Base-by-base conservation (phyloP, 2,113 vertebrate species). In the Dasypus novemcinctus region DNA sequence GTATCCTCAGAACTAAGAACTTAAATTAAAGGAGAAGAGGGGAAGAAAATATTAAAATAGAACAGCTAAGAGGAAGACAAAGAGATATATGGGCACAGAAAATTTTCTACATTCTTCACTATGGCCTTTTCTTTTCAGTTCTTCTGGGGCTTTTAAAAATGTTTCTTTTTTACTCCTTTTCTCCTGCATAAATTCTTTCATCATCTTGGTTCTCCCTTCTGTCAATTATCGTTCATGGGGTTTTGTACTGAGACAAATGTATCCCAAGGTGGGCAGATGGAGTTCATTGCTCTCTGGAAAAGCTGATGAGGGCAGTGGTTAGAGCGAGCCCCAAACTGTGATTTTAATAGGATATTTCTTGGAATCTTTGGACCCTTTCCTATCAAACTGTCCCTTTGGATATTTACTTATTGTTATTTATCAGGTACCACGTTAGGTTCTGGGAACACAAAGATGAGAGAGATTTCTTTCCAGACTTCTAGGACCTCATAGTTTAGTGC, bases 131-230 rank as follows among this genome's bases (percentile, higher is more conserved):
- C 20, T 61, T 89, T 92, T 54, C 41, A 25, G 64, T 81, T 90
- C 43, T 93, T 75, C 74, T 52, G 23, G 7, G 69, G 76, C 23
- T 82, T 90, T 82, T 71, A 64, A 21, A 91, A 95, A 76, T 87
- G 25, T n/a, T n/a, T n/a, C n/a, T n/a, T n/a, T n/a, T n/a, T n/a
- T n/a, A n/a, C n/a, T n/a, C n/a, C n/a, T n/a, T n/a, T n/a, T n/a
- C n/a, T n/a, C n/a, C n/a, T n/a, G n/a, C n/a, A n/a, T n/a, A n/a
- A n/a, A n/a, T n/a, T n/a, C n/a, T n/a, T n/a, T n/a, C n/a, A n/a
- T n/a, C n/a, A 59, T 83, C 33, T 96, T 93, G 75, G n/a, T 76
- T 83, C 33, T 90, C 29, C 93, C 52, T 87, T n/a, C n/a, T n/a
- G n/a, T n/a, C n/a, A n/a, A n/a, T 87, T 79, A 36, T 63, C 29